Evolutionary conservation across 2,113 vertebrate genomes (phyloP), one percentile per base, ranked within the genome.

Genomic region (Eudyptes chrysolophus): DNA sequence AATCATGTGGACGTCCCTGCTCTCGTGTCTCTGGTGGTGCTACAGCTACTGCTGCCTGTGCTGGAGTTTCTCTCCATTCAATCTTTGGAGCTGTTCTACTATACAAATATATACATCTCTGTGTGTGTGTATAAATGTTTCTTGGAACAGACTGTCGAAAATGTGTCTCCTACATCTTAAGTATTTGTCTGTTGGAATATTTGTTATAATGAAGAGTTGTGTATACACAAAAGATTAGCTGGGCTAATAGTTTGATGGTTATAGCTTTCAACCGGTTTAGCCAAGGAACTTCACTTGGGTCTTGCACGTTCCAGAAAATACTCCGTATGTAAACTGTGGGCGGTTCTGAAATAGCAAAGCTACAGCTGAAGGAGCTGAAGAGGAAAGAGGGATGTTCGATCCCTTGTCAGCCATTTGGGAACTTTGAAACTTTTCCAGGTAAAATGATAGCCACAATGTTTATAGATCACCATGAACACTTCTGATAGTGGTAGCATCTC

Each of bases 1-100:
- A 92, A 17, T 1, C 14, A 8, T 0, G 2, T 16, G 51, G 16
- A 27, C 2, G 1, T 9, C 29, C 30, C 40, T 65, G 12, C 6
- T 77, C 1, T 58, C 0, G 0, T 61, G 24, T 62, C 32, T 66
- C n/a, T 32, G 19, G 11, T 77, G 18, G 13, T 91, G 20, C 18
- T 62, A 6, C 38, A 75, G 30, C 21, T 76, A 22, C 44, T 65
- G 32, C 44, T 87, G 38, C 15, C 54, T 87, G 18, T 61, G 36
- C 30, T 94, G 49, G 27, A 72, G 14, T 49, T 84, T 78, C 64
- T 66, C 36, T 74, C 15, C 10, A 14, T 58, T 77, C 0, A 1
- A 11, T 49, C 19, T 78, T 65, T 62, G 51, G 54, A 96, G 18
- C 34, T 62, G 12, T 49, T 55, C 29, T 46, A 1, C 46, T 49